Conservation (phyloP, 2,797 vertebrate species). For the Enteromius radiatus region DNA sequence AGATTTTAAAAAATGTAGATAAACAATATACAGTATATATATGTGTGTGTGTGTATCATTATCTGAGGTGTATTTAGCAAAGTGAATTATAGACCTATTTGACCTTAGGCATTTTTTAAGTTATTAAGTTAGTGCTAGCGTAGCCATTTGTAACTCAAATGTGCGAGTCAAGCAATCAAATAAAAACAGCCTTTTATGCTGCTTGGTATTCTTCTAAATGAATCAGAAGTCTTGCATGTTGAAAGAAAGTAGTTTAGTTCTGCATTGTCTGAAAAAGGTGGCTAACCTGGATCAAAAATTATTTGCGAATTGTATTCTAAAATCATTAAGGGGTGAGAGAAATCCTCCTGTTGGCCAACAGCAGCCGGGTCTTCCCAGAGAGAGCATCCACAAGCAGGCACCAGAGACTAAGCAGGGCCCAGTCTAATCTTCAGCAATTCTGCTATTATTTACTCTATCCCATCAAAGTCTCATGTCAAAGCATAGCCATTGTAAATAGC, state of each 20-base stretch:
- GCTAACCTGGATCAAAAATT: background rate
- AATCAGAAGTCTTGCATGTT: background rate
- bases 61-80: background rate
- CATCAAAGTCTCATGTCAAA: slow-evolving; percentile 82
- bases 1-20: too few species aligned
- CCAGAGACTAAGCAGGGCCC: slow-evolving; percentile 5
- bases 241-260: background rate
- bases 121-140: background rate
- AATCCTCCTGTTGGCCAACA: background rate
- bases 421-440: slow-evolving; percentile 78
- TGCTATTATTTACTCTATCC: slow-evolving; percentile 75
- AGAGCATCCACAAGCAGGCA: slow-evolving; percentile 26
- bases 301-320: background rate
- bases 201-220: background rate
- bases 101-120: background rate
- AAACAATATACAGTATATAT: too few species aligned
- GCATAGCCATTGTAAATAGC: slow-evolving; percentile 71
- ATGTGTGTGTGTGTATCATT: background rate
- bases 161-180: background rate
- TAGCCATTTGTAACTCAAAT: background rate
- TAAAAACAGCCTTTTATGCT: background rate
- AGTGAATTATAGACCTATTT: background rate
- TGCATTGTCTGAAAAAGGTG: background rate
- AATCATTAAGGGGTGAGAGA: background rate
- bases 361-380: background rate